Base-by-base conservation (phyloP, 1,140 invertebrate species). In the Drosophila leontia region DNA sequence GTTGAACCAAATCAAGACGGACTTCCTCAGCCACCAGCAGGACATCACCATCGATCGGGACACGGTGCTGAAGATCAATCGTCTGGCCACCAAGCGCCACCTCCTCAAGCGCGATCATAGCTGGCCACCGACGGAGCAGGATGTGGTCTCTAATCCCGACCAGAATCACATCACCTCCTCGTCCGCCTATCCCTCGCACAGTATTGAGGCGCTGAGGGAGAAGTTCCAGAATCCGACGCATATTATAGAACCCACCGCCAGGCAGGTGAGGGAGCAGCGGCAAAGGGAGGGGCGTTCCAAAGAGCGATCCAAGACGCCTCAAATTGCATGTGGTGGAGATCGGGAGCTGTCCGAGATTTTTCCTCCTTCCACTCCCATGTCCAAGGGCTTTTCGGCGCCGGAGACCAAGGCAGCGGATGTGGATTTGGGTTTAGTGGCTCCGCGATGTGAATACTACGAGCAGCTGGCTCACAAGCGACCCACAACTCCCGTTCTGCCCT, bases 31-130 rank as follows among this genome's bases (percentile, higher is more conserved):
- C 62, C 91, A 91, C 29, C 91, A 92, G 57, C 78, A 92, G 63
- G 87, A 91, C 29, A 68, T 92, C 29, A 82, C 78, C 62, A 81
- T 92, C 39, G 92, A 92, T 63, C 64, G 92, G 51, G 92, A 92
- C 48, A 92, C 92, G 4, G 92, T 92, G 37, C 55, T 92, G n/a
- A 83, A 90, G 51, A 92, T 92, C 58, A 92, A 92, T 70, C 88
- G 92, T 0, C 29, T 91, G 63, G 78, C 87, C 41, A 85, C 82
- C 55, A 84, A 90, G 8, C 65, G 80, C 1, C 78, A 86, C 71
- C 62, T 91, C 29, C 79, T 83, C 47, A 90, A 80, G 56, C 71
- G 92, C 13, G 92, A 92, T 59, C 80, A 92, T 75, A 92, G 92
- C 47, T 92, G 92, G 92, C 92, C 92, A 15, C 92, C 92, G 8